These are phyloP conservation scores for Myrmophylax atrothorax DNA, from an alignment of 2,113 vertebrate species.

Conservation along the genomic window DNA sequence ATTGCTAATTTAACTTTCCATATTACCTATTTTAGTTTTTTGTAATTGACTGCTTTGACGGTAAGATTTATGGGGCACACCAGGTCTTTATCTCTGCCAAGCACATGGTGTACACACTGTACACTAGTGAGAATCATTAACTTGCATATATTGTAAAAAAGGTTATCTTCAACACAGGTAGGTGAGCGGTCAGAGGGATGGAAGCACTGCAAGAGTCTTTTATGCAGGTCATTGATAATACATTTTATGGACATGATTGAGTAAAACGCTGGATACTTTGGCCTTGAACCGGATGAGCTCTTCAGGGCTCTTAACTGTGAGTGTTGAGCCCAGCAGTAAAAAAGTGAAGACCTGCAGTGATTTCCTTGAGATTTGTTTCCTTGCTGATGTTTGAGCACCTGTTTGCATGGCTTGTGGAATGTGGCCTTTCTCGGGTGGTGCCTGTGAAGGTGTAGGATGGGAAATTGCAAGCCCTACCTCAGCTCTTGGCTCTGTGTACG, in stretches of 20 bases:
- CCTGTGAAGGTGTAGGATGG: background rate
- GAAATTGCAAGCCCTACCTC: background rate
- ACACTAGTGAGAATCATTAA: slow-evolving; percentile 36
- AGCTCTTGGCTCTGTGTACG: background rate
- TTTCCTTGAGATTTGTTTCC: background rate
- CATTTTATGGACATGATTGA: background rate
- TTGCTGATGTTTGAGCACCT: background rate
- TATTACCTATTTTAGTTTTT: background rate
- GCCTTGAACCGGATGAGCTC: slow-evolving; percentile 14
- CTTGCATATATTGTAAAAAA: background rate
- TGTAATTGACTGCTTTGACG: background rate
- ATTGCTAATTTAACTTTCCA: background rate
- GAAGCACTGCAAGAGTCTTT: background rate
- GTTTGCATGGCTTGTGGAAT: background rate
- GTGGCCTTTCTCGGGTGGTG: background rate
- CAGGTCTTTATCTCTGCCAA: background rate
- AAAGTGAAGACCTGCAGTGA: background rate
- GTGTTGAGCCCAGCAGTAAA: background rate
- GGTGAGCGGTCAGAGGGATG: background rate
- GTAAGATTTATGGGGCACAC: background rate
- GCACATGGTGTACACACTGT: background rate
- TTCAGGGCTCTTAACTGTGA: background rate
- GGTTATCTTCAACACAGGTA: background rate
- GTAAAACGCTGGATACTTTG: slow-evolving; percentile 25
- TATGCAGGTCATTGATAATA: slow-evolving; percentile 20